Percentiles rank a stretch among this genome's conserved stretches.
These are phyloP conservation scores for Sesamia nonagrioides DNA, from an alignment of 1,140 invertebrate species.

Conservation along the genomic window DNA sequence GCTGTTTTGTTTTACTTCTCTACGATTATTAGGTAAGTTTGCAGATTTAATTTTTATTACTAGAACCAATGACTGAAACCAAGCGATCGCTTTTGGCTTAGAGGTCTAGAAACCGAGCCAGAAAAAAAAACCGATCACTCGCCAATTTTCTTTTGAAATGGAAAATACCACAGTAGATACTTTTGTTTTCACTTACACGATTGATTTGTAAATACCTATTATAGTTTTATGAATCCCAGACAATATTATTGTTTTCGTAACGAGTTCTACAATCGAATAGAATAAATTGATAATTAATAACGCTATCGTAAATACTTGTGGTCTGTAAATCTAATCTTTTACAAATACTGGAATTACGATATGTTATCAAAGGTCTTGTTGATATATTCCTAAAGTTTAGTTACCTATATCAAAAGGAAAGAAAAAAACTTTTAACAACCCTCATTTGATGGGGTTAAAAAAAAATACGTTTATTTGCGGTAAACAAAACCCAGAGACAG, in stretches of 20 bases:
- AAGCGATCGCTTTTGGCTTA: too few species aligned
- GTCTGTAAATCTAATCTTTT: slow-evolving; percentile 10
- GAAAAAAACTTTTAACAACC: too few species aligned
- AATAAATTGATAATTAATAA: slow-evolving; percentile 30
- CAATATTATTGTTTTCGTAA: not conserved
- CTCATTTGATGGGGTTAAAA: too few species aligned
- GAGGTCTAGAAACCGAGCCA: too few species aligned
- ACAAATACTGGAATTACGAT: slow-evolving; percentile 11
- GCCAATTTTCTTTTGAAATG: slow-evolving; percentile 7
- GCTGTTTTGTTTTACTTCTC: slow-evolving; percentile 27
- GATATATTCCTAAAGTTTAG: not conserved
- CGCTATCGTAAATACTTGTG: slow-evolving; percentile 17
- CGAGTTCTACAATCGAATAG: not conserved
- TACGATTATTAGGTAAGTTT: slow-evolving; percentile 33
- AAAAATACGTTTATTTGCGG: too few species aligned
- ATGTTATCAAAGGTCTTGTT: not conserved
- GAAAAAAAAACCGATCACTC: not conserved
- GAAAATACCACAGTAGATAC: not conserved
- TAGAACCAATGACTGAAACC: too few species aligned
- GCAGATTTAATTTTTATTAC: not conserved
- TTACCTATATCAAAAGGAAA: too few species aligned
- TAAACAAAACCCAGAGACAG: too few species aligned
- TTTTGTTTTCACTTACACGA: not conserved
- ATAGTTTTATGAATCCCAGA: slow-evolving; percentile 27
- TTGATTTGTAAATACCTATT: not conserved